Base-by-base conservation (phyloP, 35 echinoderm and acorn worm species). In the Diadema setosum region DNA sequence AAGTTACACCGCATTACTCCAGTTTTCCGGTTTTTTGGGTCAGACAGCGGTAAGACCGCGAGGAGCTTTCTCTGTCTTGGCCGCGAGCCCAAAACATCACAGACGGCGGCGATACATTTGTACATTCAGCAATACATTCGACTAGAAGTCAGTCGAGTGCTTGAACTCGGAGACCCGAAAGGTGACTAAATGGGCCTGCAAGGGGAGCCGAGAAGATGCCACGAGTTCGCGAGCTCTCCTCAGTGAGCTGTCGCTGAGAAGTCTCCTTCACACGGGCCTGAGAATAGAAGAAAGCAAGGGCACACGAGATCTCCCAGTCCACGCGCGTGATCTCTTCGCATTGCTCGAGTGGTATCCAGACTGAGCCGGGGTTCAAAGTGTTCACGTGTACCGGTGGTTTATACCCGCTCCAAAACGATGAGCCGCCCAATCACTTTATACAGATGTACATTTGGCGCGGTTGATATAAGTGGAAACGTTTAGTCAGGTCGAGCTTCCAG, bases 91-190 rank as follows among this genome's bases (percentile, higher is more conserved):
- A 67, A 67, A 67, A 67, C 63, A 67, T 67, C 63, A 67, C 63
- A 67, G 63, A 67, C 63, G 30, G 21, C 63, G 63, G 37, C 37
- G 63, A 67, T 67, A 67, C 63, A 67, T 67, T 67, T 67, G 63
- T 67, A 67, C 63, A 67, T 67, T 67, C 63, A 67, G 63, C 63
- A 67, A 67, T 26, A 67, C 30, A 34, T 67, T 34, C n/a, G n/a
- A n/a, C n/a, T n/a, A n/a, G n/a, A n/a, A n/a, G n/a, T n/a, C n/a
- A n/a, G 37, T n/a, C 63, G 63, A 34, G 63, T 34, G 63, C 63
- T 67, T 67, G 63, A 67, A 67, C 63, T 67, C 63, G 63, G 63
- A 34, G 63, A 67, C 63, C 63, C 63, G 37, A 67, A 67, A 67
- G 63, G 63, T 67, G 63, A 67, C 21, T 67, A 6, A 34, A 67